Percentiles rank a stretch among this genome's conserved stretches.
phyloP scores from a whole-genome alignment of 2,888 invertebrate genomes.

The Drosophila incognita region DNA sequence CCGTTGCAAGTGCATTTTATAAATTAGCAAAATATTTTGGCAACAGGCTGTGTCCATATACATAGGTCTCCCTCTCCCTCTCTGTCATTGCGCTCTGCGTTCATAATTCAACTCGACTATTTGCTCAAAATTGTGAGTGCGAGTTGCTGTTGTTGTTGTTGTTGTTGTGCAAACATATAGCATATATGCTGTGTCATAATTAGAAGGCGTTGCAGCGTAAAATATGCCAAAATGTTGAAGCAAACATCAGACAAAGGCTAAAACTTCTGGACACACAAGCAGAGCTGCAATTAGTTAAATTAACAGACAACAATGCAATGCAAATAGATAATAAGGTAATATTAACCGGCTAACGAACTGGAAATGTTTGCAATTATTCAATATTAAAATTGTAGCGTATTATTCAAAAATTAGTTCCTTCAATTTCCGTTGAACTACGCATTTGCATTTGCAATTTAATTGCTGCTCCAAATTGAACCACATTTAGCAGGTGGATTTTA shows the following conservation, averaged over 20 bases:
- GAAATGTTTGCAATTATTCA: conserved; percentile 6
- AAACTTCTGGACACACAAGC: conserved; percentile 17
- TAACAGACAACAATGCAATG: conserved; percentile 14
- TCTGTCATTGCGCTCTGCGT: neutral
- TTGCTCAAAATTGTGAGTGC: conserved; percentile 53
- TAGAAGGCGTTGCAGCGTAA: conserved; percentile 57
- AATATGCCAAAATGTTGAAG: conserved; percentile 47
- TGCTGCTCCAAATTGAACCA: neutral
- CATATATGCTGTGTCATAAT: conserved; percentile 47
- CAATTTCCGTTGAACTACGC: neutral
- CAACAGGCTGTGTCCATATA: conserved; percentile 30
- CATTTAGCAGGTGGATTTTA: neutral
- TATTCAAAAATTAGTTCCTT: neutral
- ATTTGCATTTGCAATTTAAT: conserved; percentile 28
- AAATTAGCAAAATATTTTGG: conserved; percentile 74
- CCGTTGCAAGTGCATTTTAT: conserved; percentile 58
- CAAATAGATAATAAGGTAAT: neutral
- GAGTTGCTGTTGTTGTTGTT: conserved; percentile 33
- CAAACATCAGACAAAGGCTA: conserved; percentile 38
- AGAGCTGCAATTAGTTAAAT: conserved; percentile 41
- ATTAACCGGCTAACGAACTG: conserved; percentile 30
- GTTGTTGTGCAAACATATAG: conserved; percentile 47
- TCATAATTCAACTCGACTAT: conserved; percentile 34
- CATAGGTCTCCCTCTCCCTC: neutral
- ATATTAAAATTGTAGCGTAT: neutral